Evolutionary conservation across 2,113 vertebrate species (phyloP).

Genomic region (Saccopteryx leptura): DNA sequence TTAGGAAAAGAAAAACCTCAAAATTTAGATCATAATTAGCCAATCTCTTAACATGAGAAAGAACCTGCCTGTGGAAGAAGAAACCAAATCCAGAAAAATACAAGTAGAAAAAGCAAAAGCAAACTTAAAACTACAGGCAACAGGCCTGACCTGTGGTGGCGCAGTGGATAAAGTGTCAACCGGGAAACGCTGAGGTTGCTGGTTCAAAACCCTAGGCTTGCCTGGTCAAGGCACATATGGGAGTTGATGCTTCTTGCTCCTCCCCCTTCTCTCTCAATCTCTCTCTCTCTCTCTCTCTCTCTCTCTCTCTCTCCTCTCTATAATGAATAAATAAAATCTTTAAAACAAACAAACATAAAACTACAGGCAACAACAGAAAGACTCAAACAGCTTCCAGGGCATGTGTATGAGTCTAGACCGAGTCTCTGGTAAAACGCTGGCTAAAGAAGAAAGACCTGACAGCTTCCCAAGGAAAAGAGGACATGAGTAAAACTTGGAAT

Average conservation of each 20-base stretch:
- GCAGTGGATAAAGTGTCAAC: too few species aligned
- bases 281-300: too few species aligned
- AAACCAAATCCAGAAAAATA: slow-evolving; percentile 22
- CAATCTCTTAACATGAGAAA: slow-evolving; percentile 31
- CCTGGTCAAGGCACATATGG: too few species aligned
- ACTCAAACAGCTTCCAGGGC: neutral
- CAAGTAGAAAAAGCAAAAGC: slow-evolving; percentile 40
- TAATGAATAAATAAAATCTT: too few species aligned
- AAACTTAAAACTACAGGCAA: neutral
- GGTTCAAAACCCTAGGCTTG: too few species aligned
- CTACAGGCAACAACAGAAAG: neutral
- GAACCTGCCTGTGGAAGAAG: neutral
- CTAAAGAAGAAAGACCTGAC: neutral
- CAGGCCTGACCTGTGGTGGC: too few species aligned
- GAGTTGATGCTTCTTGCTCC: too few species aligned
- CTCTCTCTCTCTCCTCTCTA: too few species aligned
- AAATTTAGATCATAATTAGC: neutral
- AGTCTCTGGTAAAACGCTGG: slow-evolving; percentile 1
- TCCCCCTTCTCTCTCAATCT: too few species aligned
- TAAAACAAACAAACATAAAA: neutral
- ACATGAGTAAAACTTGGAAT: neutral
- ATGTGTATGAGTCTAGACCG: neutral
- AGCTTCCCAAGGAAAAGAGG: slow-evolving; percentile 2
- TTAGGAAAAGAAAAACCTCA: slow-evolving; percentile 4
- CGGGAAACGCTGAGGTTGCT: too few species aligned